Percentiles rank a stretch among this genome's conserved stretches.
phyloP scores from a whole-genome alignment of 30 jellyfish, hydroid and myxozoan genomes.

The Hydractinia symbiolongicarpus region DNA sequence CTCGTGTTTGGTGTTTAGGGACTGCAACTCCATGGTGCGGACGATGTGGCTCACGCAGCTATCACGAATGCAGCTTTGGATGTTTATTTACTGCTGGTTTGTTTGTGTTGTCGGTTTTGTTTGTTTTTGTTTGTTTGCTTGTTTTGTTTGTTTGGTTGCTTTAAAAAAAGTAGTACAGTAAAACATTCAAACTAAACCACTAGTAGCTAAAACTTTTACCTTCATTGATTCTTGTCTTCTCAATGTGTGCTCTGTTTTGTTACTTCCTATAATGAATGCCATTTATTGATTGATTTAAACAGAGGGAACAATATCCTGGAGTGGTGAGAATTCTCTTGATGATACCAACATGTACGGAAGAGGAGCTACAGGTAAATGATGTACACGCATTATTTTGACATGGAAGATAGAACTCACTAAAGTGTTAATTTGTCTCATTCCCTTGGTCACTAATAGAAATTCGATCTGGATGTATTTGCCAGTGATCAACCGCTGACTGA shows the following conservation, averaged over 20 bases:
- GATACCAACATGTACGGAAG: constrained; percentile 66
- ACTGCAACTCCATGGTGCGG: constrained; percentile 63
- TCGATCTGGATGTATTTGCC: constrained; percentile 57
- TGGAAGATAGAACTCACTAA: not conserved
- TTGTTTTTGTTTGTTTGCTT: not conserved
- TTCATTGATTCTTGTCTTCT: too few relatives aligned
- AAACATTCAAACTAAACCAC: too few relatives aligned
- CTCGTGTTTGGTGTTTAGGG: constrained; percentile 32
- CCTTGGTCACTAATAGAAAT: constrained; percentile 25
- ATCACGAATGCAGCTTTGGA: constrained; percentile 32
- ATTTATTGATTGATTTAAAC: not conserved
- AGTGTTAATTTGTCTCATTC: too few relatives aligned
- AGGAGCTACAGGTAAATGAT: constrained; percentile 33
- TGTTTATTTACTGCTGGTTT: constrained; percentile 45
- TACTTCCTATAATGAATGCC: not conserved
- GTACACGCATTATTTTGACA: not conserved
- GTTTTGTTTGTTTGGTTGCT: too few relatives aligned
- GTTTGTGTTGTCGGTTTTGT: constrained; percentile 3
- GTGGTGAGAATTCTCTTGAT: constrained; percentile 47
- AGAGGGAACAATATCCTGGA: constrained; percentile 60
- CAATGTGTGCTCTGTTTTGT: too few relatives aligned
- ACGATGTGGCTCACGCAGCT: constrained; percentile 56
- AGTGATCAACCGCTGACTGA: constrained; percentile 46
- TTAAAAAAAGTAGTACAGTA: too few relatives aligned
- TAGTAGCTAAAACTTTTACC: too few relatives aligned